Evolutionary conservation across 2,888 invertebrate genomes (phyloP), one percentile per base, ranked within the genome.

Genomic region (Tryphoninae sp.): DNA sequence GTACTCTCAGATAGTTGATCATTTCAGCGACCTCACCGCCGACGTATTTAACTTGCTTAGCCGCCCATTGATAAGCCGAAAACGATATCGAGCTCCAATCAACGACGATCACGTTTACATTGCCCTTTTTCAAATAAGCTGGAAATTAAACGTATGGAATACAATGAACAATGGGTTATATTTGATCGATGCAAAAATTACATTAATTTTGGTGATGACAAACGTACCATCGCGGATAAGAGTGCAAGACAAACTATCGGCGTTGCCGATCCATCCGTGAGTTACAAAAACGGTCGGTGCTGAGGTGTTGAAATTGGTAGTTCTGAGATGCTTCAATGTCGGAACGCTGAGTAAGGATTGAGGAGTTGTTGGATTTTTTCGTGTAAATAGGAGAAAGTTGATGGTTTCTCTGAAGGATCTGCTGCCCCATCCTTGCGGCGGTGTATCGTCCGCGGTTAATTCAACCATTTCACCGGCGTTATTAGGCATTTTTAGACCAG

Each of bases 61-160:
- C 59, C 0, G 84, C 73, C 23, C 33, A 45, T 13, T 62, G 19
- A 55, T 87, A 87, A 9, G 78, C 55, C 2, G n/a, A 71, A 0
- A 53, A 13, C 0, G 87, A 51, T 11, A 87, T 85, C 3, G 45
- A 75, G n/a, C 86, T 82, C 90, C 90, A 91, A 65, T 91, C 90
- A n/a, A 90, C 81, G 2, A 89, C 82, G 42, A 91, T 88, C 2
- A 90, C 83, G 65, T 90, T 91, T 80, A 85, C 88, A 64, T 89
- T 85, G 0, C 76, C 85, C 0, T 83, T 45, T 22, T 74, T 11
- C 33, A 90, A 62, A 45, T 85, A 90, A 13, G 88, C 90, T 90
- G 79, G 13, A 53, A 16, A 65, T 51, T 51, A 22, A 45, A 33
- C 51, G 42, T 13, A 26, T 7, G n/a, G 8, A 62, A 22, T n/a